Conservation (phyloP, 2,797 vertebrate genomes). For the Helarctos malayanus region DNA sequence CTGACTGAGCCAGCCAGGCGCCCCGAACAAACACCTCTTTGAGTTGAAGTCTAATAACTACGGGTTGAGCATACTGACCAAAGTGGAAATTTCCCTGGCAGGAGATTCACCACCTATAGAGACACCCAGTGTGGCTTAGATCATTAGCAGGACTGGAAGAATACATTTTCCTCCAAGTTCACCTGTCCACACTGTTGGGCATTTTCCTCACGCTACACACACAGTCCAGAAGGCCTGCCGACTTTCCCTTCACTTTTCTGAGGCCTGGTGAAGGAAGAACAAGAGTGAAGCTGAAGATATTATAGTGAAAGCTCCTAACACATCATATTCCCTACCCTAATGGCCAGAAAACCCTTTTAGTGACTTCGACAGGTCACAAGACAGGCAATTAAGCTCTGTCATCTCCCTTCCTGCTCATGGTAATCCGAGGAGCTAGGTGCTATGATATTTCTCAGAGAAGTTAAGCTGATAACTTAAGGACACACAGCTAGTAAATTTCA, state of each 20-base stretch:
- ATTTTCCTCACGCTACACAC: background rate
- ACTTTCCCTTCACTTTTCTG: background rate
- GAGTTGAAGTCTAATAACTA: background rate
- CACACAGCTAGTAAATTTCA: constrained; percentile 1
- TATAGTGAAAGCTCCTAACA: background rate
- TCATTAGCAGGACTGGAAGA: background rate
- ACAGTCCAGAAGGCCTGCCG: background rate
- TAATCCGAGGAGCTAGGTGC: constrained; percentile 12
- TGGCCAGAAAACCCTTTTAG: background rate
- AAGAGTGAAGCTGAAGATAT: background rate
- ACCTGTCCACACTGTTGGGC: background rate
- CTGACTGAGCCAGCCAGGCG: background rate
- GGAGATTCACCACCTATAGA: background rate
- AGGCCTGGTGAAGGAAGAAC: background rate
- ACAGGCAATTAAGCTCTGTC: constrained; percentile 6
- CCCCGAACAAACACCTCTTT: background rate
- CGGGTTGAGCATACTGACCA: background rate
- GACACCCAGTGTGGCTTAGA: background rate
- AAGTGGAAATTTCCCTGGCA: background rate
- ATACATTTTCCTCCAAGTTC: background rate
- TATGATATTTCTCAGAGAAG: background rate
- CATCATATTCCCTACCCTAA: background rate
- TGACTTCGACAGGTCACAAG: background rate
- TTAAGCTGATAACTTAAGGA: constrained; percentile 30
- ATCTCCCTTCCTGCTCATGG: background rate